Percentiles rank a stretch among this genome's conserved stretches.
Conservation (phyloP, 2,888 invertebrate genomes). For the Macrosiphum euphorbiae region DNA sequence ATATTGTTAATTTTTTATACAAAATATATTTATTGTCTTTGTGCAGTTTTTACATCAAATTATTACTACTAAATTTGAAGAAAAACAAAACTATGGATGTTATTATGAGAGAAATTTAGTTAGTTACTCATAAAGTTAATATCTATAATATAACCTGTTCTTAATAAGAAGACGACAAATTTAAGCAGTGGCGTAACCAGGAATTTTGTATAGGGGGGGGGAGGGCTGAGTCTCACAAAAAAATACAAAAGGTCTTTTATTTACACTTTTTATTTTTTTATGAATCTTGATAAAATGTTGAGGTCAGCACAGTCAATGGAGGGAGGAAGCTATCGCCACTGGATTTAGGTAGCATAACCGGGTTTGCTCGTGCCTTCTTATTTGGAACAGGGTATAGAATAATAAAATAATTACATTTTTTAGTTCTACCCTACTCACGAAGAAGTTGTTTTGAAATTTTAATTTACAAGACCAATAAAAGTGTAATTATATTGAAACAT, state of each 20-base stretch:
- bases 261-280: no score
- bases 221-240: no score
- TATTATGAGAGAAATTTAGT: background rate
- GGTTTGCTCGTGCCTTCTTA: no score
- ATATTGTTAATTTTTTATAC: slow-evolving; percentile 30
- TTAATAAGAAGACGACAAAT: no score
- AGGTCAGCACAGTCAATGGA: no score
- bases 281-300: no score
- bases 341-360: no score
- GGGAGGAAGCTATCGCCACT: no score
- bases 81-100: background rate
- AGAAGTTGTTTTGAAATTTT: background rate
- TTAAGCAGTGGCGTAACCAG: no score
- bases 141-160: background rate
- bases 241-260: no score
- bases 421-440: background rate
- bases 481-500: background rate
- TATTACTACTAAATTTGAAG: background rate
- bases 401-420: background rate
- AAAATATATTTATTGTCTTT: slow-evolving; percentile 31
- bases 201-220: no score
- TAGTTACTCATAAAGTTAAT: background rate
- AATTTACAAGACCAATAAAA: background rate
- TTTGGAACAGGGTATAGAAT: background rate
- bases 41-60: background rate